Evolutionary conservation across 1,140 invertebrate genomes (phyloP), one percentile per base, ranked within the genome.

Genomic region (Agrilus planipennis): DNA sequence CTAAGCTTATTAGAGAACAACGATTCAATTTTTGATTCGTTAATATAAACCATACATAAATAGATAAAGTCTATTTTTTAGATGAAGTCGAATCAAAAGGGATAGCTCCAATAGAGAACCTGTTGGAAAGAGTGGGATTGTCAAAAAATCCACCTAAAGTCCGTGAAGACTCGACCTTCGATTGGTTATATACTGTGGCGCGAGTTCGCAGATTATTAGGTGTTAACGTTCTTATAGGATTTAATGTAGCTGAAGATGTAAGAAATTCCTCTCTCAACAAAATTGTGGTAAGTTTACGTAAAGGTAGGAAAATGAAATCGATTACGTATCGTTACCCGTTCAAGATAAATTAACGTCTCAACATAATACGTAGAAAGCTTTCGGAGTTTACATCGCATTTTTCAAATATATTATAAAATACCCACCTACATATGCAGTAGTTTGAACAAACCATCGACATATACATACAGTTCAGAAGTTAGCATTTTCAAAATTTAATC

Each of bases 161-260:
- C 21, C 49, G 54, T 12, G 55, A 48, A 16, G 21, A 46, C 15
- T 50, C 45, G 0, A 53, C 61, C 39, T 62, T 75, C 38, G 64
- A 70, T 22, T 61, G 75, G 61, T 58, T 72, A 28, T 55, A 51
- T 29, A 54, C 69, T 3, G 57, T 70, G 0, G 76, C 73, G 0
- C 53, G 48, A 2, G 63, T 62, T 12, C 63, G 73, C n/a, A 54
- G 76, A 30, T 44, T 61, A 22, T 52, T 78, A 12, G 75, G 75
- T 1, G 61, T 77, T 22, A 72, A 69, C 49, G 62, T 76, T n/a
- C 57, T 79, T 7, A 45, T 77, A 9, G 75, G 74, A 47, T 69
- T 78, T 44, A 75, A 75, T 51, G 71, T 79, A 3, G 70, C 69
- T 37, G 75, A 78, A 52, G 75, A 79, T 44, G 66, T 78, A 9